These are phyloP conservation scores for Orientallactaga sibirica DNA, from an alignment of 2,797 vertebrate genomes.

Conservation along the genomic window DNA sequence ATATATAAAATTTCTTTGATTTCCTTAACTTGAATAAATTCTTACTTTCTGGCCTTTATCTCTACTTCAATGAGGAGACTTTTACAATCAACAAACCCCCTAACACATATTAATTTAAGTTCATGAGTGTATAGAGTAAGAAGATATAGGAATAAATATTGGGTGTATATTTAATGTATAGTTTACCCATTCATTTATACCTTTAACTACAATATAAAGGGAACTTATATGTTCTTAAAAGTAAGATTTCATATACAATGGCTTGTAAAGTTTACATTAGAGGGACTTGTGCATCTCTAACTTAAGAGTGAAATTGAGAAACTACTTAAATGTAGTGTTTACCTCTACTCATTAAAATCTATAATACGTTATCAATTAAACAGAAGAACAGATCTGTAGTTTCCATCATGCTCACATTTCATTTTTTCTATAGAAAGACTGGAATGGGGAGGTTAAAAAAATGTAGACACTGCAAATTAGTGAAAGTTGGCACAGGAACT, in stretches of 20 bases:
- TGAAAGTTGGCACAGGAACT: neutral
- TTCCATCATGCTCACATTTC: neutral
- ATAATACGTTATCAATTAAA: neutral
- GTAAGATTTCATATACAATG: neutral
- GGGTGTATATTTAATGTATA: neutral
- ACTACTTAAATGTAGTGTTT: neutral
- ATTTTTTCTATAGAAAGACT: neutral
- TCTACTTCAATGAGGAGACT: neutral
- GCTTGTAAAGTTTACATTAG: neutral
- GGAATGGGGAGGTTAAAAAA: neutral
- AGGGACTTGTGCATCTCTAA: neutral
- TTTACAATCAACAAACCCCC: neutral
- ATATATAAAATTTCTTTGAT: neutral
- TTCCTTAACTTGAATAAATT: neutral
- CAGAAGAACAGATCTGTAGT: neutral
- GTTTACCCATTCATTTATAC: neutral
- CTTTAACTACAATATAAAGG: neutral
- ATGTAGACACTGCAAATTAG: fast-evolving
- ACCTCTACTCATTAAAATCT: neutral
- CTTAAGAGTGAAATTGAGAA: neutral
- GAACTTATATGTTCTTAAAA: neutral
- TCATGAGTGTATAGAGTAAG: neutral
- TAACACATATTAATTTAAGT: neutral
- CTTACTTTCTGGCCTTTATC: neutral
- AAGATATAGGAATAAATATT: neutral